Base-by-base conservation (phyloP, 2,888 invertebrate genomes). In the Charanyca ferruginea region DNA sequence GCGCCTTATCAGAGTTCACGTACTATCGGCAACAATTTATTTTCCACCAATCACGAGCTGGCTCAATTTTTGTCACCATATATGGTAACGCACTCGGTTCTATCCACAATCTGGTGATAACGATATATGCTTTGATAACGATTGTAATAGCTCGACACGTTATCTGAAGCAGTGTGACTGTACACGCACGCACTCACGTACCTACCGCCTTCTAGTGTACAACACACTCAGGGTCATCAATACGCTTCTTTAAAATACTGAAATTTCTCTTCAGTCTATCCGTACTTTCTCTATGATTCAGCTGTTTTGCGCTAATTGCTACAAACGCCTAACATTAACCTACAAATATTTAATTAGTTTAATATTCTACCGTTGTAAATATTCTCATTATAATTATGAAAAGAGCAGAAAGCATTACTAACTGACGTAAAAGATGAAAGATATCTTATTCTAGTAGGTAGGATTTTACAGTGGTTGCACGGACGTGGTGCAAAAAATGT, bases 61-160 rank as follows among this genome's bases (percentile, higher is more conserved):
- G 85, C 86, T 90, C 89, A 93, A 90, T 91, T 93, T 94, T 94
- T 96, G 97, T 97, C 96, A 97, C 97, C 97, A 97, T 97, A 97
- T 97, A 97, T 96, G 97, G 97, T 96, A 96, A 96, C 96, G 95
- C 86, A 88, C 85, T 85, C 83, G 84, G 85, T 81, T 83, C 86
- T 87, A 87, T 90, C 83, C 88, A 84, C 87, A 85, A 89, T 87
- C 88, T 84, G 80, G 69, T 92, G 90, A 92, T 93, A 91, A 89
- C 80, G 85, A 86, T 82, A 86, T 87, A 86, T 87, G 84, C 83
- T 83, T 85, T 90, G 93, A 94, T 93, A 94, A 91, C 73, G 73
- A 77, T 80, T 79, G 57, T 67, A 68, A 69, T 62, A 73, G 57
- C 69, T 77, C 67, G 66, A 57, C 63, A 73, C 68, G 20, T 61